These are phyloP conservation scores for Poeciliopsis gracilis DNA, from an alignment of 2,797 vertebrate species.

Conservation along the genomic window DNA sequence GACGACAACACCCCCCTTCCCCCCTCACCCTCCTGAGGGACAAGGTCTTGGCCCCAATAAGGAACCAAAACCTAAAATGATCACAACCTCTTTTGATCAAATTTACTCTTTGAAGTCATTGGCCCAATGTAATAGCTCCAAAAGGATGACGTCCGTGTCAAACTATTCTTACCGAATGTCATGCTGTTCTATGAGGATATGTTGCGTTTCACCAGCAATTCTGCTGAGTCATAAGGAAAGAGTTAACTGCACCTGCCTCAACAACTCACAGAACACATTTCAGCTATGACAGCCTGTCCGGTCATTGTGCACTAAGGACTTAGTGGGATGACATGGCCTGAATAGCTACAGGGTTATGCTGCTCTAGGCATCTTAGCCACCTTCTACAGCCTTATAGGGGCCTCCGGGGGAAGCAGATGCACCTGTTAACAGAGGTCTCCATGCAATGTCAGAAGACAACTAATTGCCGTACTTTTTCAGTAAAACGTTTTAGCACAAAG, in stretches of 20 bases:
- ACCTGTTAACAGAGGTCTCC: constrained; percentile 79
- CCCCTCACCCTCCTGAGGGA: constrained; percentile 19
- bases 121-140: constrained; percentile 2
- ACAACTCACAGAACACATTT: constrained; percentile 72
- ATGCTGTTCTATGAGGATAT: neutral
- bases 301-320: constrained; percentile 74
- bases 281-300: constrained; percentile 73
- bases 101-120: constrained; percentile 20
- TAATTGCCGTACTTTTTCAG: constrained; percentile 31
- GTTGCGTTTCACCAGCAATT: constrained; percentile 19
- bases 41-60: constrained; percentile 38
- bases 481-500: constrained; percentile 37
- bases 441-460: constrained; percentile 49
- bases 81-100: constrained; percentile 23
- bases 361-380: constrained; percentile 75
- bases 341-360: constrained; percentile 77
- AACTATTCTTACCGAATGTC: neutral
- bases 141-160: neutral
- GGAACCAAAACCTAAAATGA: constrained; percentile 43
- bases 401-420: constrained; percentile 74
- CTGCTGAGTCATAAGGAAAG: constrained; percentile 50
- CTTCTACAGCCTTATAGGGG: constrained; percentile 77
- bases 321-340: constrained; percentile 73
- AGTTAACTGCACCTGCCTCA: constrained; percentile 77
- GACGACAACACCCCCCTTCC: constrained; percentile 4